These are phyloP conservation scores for Crotalus horridus DNA, from an alignment of 2,113 vertebrate genomes.

Conservation along the genomic window DNA sequence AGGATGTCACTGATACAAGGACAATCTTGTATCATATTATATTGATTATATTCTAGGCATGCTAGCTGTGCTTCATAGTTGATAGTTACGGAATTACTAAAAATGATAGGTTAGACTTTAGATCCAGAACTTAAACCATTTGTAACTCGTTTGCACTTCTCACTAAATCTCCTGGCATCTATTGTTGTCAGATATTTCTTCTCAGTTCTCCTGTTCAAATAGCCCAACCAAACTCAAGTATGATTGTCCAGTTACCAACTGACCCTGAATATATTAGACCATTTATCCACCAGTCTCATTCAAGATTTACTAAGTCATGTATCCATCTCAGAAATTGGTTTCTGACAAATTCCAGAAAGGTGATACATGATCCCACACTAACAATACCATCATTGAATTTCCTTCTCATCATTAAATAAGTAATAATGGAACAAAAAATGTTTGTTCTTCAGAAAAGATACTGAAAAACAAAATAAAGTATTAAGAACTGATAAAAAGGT, in stretches of 20 bases:
- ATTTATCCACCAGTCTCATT: background rate
- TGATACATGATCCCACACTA: background rate
- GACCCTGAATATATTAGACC: background rate
- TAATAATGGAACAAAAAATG: background rate
- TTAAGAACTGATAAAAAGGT: background rate
- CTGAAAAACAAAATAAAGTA: background rate
- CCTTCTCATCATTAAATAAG: background rate
- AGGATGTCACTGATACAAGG: background rate
- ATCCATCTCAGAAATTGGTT: background rate
- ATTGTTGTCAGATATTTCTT: background rate
- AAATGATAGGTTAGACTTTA: background rate
- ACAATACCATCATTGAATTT: background rate
- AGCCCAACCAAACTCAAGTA: background rate
- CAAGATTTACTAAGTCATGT: background rate
- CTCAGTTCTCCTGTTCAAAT: background rate
- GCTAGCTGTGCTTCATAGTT: background rate
- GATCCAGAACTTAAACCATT: background rate
- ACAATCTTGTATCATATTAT: background rate
- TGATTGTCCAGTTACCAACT: background rate
- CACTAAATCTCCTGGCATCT: background rate
- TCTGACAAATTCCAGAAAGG: background rate
- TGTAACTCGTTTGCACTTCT: background rate
- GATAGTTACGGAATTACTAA: background rate
- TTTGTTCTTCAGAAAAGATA: background rate
- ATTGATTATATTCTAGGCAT: background rate